Evolutionary conservation across 2,888 invertebrate species (phyloP).

Genomic region (Amblyjoppa proteus): DNA sequence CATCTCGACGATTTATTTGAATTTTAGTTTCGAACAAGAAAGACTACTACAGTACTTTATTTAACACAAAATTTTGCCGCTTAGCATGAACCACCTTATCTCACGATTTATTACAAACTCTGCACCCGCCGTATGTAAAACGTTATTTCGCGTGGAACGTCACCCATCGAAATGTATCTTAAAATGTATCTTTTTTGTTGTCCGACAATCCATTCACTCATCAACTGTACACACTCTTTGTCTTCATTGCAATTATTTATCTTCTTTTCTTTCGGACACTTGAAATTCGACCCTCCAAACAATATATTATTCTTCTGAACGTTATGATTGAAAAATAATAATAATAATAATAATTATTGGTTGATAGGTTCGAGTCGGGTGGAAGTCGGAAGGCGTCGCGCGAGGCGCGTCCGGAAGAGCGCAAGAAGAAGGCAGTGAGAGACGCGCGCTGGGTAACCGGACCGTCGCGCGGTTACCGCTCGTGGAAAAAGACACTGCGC

Average conservation of each 20-base stretch:
- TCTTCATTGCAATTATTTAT: slow-evolving; percentile 40
- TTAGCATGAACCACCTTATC: neutral
- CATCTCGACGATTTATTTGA: slow-evolving; percentile 66
- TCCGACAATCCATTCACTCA: slow-evolving; percentile 55
- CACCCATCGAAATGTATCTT: slow-evolving; percentile 56
- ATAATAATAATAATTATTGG: neutral
- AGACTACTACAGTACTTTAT: neutral
- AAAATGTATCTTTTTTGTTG: slow-evolving; percentile 38
- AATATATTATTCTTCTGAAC: neutral
- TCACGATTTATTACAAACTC: neutral
- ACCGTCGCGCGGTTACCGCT: slow-evolving; percentile 20
- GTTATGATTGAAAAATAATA: neutral
- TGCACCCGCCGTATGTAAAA: neutral
- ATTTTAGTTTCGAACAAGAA: neutral
- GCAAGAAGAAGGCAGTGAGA: slow-evolving; percentile 37
- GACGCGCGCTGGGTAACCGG: neutral
- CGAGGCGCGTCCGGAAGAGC: slow-evolving; percentile 64
- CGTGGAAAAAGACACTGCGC: slow-evolving; percentile 70
- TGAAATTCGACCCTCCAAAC: neutral
- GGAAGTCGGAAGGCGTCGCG: slow-evolving; percentile 40
- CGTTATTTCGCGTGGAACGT: slow-evolving; percentile 7
- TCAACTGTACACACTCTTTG: slow-evolving; percentile 38
- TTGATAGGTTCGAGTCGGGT: neutral
- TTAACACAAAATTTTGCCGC: neutral
- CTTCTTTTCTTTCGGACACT: slow-evolving; percentile 42